These are phyloP conservation scores for Oceanites oceanicus DNA, from an alignment of 2,113 vertebrate genomes.

Conservation along the genomic window DNA sequence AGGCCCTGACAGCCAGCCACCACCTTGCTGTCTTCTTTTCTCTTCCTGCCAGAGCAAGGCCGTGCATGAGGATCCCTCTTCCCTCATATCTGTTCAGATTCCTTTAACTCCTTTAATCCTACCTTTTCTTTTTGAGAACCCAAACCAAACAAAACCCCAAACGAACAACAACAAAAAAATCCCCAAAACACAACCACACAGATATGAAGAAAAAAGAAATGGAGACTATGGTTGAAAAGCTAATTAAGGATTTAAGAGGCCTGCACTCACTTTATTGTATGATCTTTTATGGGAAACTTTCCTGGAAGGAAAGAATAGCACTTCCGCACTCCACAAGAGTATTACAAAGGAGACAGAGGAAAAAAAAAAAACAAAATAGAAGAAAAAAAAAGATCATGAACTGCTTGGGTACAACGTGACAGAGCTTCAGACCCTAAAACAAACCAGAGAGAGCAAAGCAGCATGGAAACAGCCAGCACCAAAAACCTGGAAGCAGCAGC, in stretches of 20 bases:
- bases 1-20: rapidly evolving
- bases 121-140: background rate
- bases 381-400: background rate
- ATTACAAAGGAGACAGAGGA: background rate
- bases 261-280: background rate
- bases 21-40: background rate
- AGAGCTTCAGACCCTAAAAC: background rate
- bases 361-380: too few relatives aligned
- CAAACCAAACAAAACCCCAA: background rate
- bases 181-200: background rate
- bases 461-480: background rate
- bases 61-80: background rate
- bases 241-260: background rate
- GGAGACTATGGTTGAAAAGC: rapidly evolving
- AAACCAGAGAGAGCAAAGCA: background rate
- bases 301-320: background rate
- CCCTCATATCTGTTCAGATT: background rate
- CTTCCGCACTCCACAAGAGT: background rate
- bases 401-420: background rate
- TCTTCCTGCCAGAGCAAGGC: background rate
- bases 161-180: background rate
- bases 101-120: background rate
- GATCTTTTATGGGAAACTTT: background rate
- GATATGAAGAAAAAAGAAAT: background rate
- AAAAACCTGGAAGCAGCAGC: background rate